Conservation (phyloP, 2,797 vertebrate genomes). For the Coendou prehensilis region DNA sequence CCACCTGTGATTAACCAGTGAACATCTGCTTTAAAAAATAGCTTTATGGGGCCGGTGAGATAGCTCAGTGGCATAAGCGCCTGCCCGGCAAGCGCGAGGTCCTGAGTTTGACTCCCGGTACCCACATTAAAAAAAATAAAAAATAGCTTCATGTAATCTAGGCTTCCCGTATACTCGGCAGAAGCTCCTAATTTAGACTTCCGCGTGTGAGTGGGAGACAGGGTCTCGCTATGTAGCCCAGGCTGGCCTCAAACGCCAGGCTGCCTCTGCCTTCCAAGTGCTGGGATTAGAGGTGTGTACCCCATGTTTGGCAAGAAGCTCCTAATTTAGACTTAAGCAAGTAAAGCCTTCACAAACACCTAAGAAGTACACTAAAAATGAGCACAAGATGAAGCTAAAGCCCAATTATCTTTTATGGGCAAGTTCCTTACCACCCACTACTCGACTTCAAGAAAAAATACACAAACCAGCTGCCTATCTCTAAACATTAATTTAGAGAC, state of each 20-base stretch:
- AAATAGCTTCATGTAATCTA: not conserved
- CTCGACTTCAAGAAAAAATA: not conserved
- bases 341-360: not conserved
- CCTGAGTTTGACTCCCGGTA: too few relatives aligned
- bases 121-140: not conserved
- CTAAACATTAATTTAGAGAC: not conserved
- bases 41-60: not conserved
- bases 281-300: not conserved
- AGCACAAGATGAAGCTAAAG: not conserved
- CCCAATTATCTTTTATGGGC: not conserved
- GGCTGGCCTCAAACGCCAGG: not conserved
- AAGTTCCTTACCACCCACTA: not conserved
- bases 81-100: too few relatives aligned
- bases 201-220: too few relatives aligned
- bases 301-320: not conserved
- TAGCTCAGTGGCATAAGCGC: too few relatives aligned
- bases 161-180: not conserved
- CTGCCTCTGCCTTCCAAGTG: not conserved
- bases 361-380: not conserved
- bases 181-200: not conserved
- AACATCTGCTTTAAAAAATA: not conserved
- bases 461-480: not conserved
- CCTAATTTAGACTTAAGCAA: not conserved
- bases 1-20: not conserved
- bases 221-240: not conserved